These are phyloP conservation scores for Peromyscus polionotus DNA, from an alignment of 2,113 vertebrate genomes.

Conservation along the genomic window DNA sequence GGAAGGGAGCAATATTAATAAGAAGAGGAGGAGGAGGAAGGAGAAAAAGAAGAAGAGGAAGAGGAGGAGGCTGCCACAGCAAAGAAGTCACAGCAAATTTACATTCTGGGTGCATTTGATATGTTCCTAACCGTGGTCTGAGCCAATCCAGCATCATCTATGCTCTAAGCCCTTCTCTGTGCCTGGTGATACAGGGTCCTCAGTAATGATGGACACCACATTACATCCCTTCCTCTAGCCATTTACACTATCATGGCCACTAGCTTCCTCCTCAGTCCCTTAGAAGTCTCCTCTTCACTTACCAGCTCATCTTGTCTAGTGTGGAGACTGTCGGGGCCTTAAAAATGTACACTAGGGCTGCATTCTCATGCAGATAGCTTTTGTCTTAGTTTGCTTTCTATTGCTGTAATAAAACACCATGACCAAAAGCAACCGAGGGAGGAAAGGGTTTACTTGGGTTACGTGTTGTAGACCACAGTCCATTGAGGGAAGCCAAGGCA, in stretches of 20 bases:
- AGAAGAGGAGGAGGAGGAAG: neutral
- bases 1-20: neutral
- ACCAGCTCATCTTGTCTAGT: neutral
- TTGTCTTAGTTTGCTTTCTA: neutral
- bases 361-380: neutral
- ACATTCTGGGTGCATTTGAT: neutral
- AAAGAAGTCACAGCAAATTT: conserved; percentile 29
- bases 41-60: neutral
- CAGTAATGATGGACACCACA: accelerated
- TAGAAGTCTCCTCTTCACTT: neutral
- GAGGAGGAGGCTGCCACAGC: neutral
- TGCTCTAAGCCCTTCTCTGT: neutral
- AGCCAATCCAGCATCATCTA: neutral
- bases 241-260: neutral
- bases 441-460: neutral
- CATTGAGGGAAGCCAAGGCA: neutral
- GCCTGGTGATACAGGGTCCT: neutral
- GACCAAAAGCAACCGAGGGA: neutral
- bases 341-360: neutral
- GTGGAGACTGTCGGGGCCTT: neutral
- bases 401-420: neutral
- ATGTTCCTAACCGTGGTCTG: neutral
- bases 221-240: accelerated
- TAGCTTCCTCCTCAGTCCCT: neutral
- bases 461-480: neutral